Percentiles rank a stretch among this genome's conserved stretches.
These are phyloP conservation scores for Macrosoma leucophasiata DNA, from an alignment of 2,888 invertebrate species.

Conservation along the genomic window DNA sequence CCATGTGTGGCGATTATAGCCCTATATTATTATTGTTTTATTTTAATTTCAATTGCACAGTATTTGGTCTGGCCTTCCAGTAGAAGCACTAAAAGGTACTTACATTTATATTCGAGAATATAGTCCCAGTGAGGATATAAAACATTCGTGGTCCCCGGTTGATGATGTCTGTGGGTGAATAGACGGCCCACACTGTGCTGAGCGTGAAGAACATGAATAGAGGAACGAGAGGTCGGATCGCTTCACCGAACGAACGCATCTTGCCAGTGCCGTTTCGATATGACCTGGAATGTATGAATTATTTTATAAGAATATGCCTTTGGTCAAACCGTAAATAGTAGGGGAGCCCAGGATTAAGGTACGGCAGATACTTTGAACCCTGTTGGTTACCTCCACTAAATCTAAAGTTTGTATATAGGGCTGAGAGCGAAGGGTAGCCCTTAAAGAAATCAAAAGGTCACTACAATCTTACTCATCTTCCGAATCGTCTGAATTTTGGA, in stretches of 20 bases:
- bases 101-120: conserved; percentile 98
- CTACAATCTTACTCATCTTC: too few species aligned
- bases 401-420: too few species aligned
- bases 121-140: conserved; percentile 92
- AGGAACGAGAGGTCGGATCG: conserved; percentile 91
- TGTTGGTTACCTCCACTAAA: too few species aligned
- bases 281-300: conserved; percentile 80
- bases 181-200: conserved; percentile 86
- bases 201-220: conserved; percentile 83
- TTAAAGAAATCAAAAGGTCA: too few species aligned
- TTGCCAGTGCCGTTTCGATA: conserved; percentile 91
- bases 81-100: too few species aligned
- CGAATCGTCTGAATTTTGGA: too few species aligned
- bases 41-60: too few species aligned
- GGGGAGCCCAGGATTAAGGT: not conserved
- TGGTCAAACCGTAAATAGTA: not conserved
- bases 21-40: too few species aligned
- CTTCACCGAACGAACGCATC: conserved; percentile 86
- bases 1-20: too few species aligned
- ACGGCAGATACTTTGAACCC: conserved; percentile 11
- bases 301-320: not conserved
- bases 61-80: too few species aligned
- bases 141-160: conserved; percentile 89
- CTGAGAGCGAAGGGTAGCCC: too few species aligned
- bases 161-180: conserved; percentile 88